phyloP scores from a whole-genome alignment of 35 echinoderm and acorn worm genomes.

The Apostichopus parvimensis region DNA sequence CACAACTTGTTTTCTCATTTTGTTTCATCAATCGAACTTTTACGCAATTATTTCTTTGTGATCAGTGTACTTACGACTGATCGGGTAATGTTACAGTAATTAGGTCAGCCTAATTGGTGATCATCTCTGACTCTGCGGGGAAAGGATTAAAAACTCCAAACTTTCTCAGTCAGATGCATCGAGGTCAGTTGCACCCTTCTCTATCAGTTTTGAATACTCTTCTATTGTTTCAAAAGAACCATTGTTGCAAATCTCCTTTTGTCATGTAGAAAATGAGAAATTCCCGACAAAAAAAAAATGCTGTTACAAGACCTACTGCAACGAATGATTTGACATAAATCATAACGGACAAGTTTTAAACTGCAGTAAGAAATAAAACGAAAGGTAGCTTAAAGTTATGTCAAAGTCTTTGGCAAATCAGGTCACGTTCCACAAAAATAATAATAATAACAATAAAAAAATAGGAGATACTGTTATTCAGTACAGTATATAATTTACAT shows the following conservation, averaged over 20 bases:
- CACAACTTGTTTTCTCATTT: constrained; percentile 5
- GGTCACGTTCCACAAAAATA: no score
- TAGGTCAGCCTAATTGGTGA: constrained; percentile 25
- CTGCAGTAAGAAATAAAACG: no score
- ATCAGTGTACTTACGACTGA: constrained; percentile 13
- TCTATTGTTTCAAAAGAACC: background rate
- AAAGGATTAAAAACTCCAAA: background rate
- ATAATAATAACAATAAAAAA: no score
- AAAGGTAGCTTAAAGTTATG: no score
- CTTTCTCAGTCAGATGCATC: constrained; percentile 18
- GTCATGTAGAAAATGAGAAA: no score
- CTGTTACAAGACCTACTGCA: no score
- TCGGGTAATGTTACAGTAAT: constrained; percentile 28
- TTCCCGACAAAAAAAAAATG: no score
- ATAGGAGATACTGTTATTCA: no score
- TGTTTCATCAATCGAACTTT: constrained; percentile 10
- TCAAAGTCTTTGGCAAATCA: no score
- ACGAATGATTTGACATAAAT: no score
- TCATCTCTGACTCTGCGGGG: constrained; percentile 1
- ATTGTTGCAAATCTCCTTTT: background rate
- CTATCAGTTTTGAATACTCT: background rate
- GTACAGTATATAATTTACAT: no score
- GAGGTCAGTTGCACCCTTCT: constrained; percentile 8
- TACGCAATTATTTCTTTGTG: constrained; percentile 3
- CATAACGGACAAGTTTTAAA: no score